These are phyloP conservation scores for Blastomussa wellsi DNA, from an alignment of 92 coral and sea anemone species.

Conservation along the genomic window DNA sequence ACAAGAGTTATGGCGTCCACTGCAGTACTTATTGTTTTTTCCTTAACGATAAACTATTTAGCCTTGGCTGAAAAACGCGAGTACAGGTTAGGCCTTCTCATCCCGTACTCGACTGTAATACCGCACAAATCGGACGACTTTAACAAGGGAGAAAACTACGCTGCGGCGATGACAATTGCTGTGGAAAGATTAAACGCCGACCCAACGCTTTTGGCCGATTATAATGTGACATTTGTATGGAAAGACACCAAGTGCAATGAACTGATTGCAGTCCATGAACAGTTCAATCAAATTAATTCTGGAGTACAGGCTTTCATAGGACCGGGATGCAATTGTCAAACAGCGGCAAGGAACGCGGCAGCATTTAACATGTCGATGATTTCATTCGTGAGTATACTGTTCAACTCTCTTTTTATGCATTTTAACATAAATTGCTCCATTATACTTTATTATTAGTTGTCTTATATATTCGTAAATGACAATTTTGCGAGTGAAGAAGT, in stretches of 20 bases:
- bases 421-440: conserved; percentile 5
- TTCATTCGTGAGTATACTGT: conserved; percentile 72
- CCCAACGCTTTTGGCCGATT: conserved; percentile 76
- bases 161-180: conserved; percentile 89
- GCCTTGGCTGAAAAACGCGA: conserved; percentile 54
- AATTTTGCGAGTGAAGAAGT: neutral
- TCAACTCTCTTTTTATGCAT: neutral
- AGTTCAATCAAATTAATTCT: conserved; percentile 68
- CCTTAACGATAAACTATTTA: conserved; percentile 1
- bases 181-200: conserved; percentile 78
- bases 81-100: conserved; percentile 75
- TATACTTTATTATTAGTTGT: neutral
- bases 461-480: neutral
- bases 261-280: conserved; percentile 63
- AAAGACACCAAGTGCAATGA: conserved; percentile 74
- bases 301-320: conserved; percentile 79
- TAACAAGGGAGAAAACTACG: conserved; percentile 67
- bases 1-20: conserved; percentile 33
- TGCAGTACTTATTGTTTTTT: conserved; percentile 22
- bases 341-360: conserved; percentile 89
- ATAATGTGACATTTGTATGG: conserved; percentile 87
- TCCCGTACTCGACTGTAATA: conserved; percentile 65
- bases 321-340: conserved; percentile 78
- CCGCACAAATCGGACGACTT: conserved; percentile 28
- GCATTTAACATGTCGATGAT: conserved; percentile 74